Base-by-base conservation (phyloP, 2,888 invertebrate genomes). In the Ennomos quercinarius region DNA sequence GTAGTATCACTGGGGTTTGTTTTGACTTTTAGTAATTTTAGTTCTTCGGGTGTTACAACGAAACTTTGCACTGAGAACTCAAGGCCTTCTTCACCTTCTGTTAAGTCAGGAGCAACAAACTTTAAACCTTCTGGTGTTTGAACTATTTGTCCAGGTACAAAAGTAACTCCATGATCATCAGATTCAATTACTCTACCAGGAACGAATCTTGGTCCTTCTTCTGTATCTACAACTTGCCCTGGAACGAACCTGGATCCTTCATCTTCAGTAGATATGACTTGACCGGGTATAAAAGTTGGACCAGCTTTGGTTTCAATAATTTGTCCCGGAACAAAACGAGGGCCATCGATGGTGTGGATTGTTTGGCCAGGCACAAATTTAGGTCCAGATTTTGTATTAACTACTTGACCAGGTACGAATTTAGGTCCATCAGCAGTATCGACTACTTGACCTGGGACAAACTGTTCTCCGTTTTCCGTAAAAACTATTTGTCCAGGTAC, bases 361-460 rank as follows among this genome's bases (percentile, higher is more conserved):
- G 96, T 96, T 86, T 96, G 96, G 8, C 96, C 96, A 1, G 96
- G 93, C 9, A 93, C 93, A 73, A 95, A 95, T 75, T 95, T 95
- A 0, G 94, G 93, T 8, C 95, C 95, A 45, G 91, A 93, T 74
- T 93, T 93, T 0, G 95, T 95, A 72, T 95, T 95, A 0, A 96
- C 95, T 71, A 96, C 95, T 87, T 96, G 96, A 2, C 96, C 96
- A 3, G 96, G 96, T 11, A 96, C 95, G 79, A 96, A 96, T 79
- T 96, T 96, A 0, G 95, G 94, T 17, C 95, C 94, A 68, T 94
- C 94, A 47, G 93, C 89, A 2, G 95, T 95, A 71, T 95, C 95
- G n/a, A 95, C 94, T 0, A 95, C 95, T 86, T 95, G 95, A 0
- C 95, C 96, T 0, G 95, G 95, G 5, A 95, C 94, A 73, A 96